Evolutionary conservation across 2,888 invertebrate genomes (phyloP).

Genomic region (Pammene aurita): DNA sequence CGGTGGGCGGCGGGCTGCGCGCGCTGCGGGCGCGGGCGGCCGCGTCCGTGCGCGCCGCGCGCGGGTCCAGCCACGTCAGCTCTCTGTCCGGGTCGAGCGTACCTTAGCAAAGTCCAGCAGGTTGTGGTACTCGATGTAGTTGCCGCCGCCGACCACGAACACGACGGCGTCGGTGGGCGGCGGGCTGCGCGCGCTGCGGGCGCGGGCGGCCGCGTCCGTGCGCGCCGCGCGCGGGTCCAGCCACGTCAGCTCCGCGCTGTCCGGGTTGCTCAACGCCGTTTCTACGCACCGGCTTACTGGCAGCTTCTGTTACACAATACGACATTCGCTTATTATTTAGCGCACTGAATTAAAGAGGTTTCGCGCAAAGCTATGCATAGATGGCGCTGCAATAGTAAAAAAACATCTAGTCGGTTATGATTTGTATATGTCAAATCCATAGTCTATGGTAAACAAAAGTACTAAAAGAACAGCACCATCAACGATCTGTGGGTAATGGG

Average conservation of each 20-base stretch:
- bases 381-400: too few species aligned
- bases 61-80: constrained; percentile 97
- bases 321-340: neutral
- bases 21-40: constrained; percentile 84
- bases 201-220: constrained; percentile 80
- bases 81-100: constrained; percentile 89
- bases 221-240: constrained; percentile 97
- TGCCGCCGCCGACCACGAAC: constrained; percentile 96
- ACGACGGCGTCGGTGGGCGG: constrained; percentile 95
- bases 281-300: constrained; percentile 97
- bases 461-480: too few species aligned
- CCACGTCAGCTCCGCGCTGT: constrained; percentile 95
- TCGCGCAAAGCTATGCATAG: too few species aligned
- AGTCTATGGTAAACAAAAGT: too few species aligned
- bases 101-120: constrained; percentile 96
- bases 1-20: constrained; percentile 82
- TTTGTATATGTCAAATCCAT: too few species aligned
- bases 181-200: constrained; percentile 84
- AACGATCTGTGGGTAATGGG: too few species aligned
- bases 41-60: too few species aligned
- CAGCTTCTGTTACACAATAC: constrained; percentile 86
- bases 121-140: constrained; percentile 99
- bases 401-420: too few species aligned
- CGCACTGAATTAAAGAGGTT: too few species aligned
- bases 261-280: constrained; percentile 88